These are phyloP conservation scores for Peromyscus maniculatus DNA, from an alignment of 2,113 vertebrate species.

Conservation along the genomic window DNA sequence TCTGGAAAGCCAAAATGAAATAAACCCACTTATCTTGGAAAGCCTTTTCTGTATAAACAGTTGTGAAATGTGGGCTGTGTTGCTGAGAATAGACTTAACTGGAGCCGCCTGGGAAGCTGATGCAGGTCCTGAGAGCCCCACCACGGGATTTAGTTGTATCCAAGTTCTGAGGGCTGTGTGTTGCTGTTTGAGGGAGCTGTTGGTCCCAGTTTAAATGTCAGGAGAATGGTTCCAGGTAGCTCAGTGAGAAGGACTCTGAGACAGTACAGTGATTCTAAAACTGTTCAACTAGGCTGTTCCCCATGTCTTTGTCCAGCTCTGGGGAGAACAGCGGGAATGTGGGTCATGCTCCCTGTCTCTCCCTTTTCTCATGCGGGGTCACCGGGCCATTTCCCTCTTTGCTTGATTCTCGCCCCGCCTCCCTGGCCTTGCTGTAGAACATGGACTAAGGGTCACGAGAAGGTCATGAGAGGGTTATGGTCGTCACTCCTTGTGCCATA, in stretches of 20 bases:
- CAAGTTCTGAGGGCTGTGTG: background rate
- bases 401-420: background rate
- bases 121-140: background rate
- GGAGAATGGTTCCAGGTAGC: background rate
- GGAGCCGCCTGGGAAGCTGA: background rate
- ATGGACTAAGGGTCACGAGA: background rate
- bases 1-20: background rate
- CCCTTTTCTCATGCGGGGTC: accelerated
- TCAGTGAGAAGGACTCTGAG: background rate
- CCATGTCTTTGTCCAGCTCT: background rate
- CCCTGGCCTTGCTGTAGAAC: background rate
- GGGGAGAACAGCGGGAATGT: background rate
- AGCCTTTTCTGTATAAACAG: background rate
- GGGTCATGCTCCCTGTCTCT: background rate
- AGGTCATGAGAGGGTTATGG: background rate
- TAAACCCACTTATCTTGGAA: background rate
- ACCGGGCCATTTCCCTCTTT: background rate
- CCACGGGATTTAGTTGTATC: background rate
- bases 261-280: background rate
- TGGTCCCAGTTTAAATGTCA: background rate
- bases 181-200: background rate
- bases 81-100: background rate
- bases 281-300: too few species aligned
- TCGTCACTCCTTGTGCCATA: background rate
- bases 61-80: background rate